These are phyloP conservation scores for Synchiropus splendidus DNA, from an alignment of 2,113 vertebrate genomes.

Conservation along the genomic window DNA sequence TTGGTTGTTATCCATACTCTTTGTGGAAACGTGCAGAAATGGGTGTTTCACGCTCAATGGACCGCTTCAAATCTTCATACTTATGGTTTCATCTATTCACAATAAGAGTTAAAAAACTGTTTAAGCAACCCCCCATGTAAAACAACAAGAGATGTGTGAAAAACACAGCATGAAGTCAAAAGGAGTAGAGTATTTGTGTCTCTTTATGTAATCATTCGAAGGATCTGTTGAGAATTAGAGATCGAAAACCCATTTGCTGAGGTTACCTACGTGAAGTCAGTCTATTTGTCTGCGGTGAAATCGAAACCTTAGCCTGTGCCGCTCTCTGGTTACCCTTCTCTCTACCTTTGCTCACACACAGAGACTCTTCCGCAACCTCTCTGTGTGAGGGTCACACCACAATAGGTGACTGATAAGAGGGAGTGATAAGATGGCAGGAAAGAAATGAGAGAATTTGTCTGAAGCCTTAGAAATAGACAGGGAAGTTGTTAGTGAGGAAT, in stretches of 20 bases:
- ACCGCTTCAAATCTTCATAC: too few relatives aligned
- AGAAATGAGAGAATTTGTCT: conserved; percentile 43
- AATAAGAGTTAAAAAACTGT: too few relatives aligned
- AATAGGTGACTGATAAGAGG: conserved; percentile 27
- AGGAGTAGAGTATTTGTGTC: conserved; percentile 5
- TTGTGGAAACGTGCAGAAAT: too few relatives aligned
- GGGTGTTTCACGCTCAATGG: too few relatives aligned
- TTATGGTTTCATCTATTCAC: too few relatives aligned
- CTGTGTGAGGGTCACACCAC: conserved; percentile 23
- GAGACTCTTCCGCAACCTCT: conserved; percentile 11
- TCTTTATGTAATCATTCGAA: conserved; percentile 43
- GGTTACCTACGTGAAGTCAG: conserved; percentile 55
- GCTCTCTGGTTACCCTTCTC: conserved; percentile 13
- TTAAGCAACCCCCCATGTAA: too few relatives aligned
- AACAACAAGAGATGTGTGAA: too few relatives aligned
- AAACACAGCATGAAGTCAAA: too few relatives aligned
- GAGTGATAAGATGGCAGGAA: conserved; percentile 38
- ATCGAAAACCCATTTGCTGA: conserved; percentile 68
- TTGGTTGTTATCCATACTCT: too few relatives aligned
- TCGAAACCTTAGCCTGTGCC: conserved; percentile 56
- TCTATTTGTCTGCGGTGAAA: conserved; percentile 63
- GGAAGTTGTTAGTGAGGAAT: conserved; percentile 25
- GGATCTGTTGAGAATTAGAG: conserved; percentile 64
- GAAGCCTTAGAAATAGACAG: conserved; percentile 15
- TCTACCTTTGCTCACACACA: conserved; percentile 1